Conservation (phyloP, 1,140 invertebrate genomes). For the Maniola jurtina region DNA sequence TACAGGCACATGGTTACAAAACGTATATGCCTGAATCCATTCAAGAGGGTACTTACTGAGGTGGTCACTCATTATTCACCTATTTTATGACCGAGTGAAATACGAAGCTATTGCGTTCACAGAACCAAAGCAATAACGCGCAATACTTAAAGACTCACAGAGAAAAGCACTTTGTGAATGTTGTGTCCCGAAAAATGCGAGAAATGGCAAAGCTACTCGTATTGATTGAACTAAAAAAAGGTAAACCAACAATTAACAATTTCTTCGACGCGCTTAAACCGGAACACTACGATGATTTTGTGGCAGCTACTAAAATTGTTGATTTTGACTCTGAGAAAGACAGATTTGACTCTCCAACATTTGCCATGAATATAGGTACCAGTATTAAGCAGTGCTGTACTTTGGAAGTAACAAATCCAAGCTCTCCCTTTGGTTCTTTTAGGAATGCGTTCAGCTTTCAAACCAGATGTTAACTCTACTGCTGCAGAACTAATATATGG, state of each 20-base stretch:
- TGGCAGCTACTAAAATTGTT: conserved; percentile 31
- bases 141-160: conserved; percentile 48
- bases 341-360: conserved; percentile 25
- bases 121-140: too few relatives aligned
- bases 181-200: conserved; percentile 47
- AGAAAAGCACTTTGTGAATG: conserved; percentile 44
- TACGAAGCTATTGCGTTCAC: too few relatives aligned
- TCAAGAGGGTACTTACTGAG: too few relatives aligned
- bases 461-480: too few relatives aligned
- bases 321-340: conserved; percentile 31
- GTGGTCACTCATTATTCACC: too few relatives aligned
- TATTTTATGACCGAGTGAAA: too few relatives aligned
- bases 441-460: too few relatives aligned
- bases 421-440: too few relatives aligned
- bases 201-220: conserved; percentile 42
- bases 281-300: conserved; percentile 34
- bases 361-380: conserved; percentile 30
- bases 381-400: conserved; percentile 23
- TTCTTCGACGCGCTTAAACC: conserved; percentile 39
- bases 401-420: background rate
- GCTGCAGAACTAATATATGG: too few relatives aligned
- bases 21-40: too few relatives aligned
- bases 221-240: conserved; percentile 42
- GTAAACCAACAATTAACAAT: conserved; percentile 33
- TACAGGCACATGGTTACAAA: too few relatives aligned